Evolutionary conservation across 1,140 invertebrate genomes (phyloP).

Genomic region (Chrysopa pallens): DNA sequence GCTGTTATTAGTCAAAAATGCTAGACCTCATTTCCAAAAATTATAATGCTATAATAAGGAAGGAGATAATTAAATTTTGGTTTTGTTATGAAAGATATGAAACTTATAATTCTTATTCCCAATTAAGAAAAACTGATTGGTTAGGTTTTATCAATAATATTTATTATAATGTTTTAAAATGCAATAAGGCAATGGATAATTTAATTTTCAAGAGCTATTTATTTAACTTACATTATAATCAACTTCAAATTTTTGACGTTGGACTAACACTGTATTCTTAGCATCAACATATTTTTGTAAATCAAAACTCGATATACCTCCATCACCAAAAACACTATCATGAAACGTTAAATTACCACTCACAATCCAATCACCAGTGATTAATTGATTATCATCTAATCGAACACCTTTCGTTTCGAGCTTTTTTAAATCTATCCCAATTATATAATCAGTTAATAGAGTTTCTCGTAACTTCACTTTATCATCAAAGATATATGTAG

Average conservation of each 20-base stretch:
- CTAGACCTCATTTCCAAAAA: too few relatives aligned
- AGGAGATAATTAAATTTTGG: too few relatives aligned
- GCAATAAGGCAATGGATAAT: too few relatives aligned
- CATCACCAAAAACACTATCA: constrained; percentile 13
- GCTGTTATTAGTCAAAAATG: too few relatives aligned
- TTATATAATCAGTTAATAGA: constrained; percentile 11
- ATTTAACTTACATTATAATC: not conserved
- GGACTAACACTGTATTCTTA: constrained; percentile 9
- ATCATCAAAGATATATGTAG: constrained; percentile 11
- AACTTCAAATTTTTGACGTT: constrained; percentile 6
- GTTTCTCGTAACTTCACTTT: constrained; percentile 9
- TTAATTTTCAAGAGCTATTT: too few relatives aligned
- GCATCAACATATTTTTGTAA: constrained; percentile 6
- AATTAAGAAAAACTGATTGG: too few relatives aligned
- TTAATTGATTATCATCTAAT: constrained; percentile 11
- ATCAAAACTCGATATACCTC: not conserved
- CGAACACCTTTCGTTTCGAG: constrained; percentile 18
- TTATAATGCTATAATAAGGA: too few relatives aligned
- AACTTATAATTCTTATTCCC: too few relatives aligned
- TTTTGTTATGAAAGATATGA: too few relatives aligned
- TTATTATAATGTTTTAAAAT: too few relatives aligned
- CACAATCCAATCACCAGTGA: constrained; percentile 19
- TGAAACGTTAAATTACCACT: constrained; percentile 17
- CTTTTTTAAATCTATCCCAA: constrained; percentile 12
- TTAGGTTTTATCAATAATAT: too few relatives aligned